Conservation (phyloP, 2,888 invertebrate genomes). For the Mactromeris polynyma region DNA sequence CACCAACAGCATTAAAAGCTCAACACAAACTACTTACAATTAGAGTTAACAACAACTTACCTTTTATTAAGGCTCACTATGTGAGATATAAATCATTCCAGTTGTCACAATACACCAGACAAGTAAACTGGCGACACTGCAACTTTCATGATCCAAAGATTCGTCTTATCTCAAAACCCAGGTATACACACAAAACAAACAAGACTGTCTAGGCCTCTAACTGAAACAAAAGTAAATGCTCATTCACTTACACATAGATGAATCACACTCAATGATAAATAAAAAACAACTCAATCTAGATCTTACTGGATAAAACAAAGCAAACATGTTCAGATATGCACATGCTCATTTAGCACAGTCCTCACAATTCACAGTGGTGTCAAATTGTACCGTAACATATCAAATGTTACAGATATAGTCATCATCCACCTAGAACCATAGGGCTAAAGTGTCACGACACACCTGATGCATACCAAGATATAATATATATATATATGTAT, state of each 20-base stretch:
- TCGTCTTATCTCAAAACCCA: neutral
- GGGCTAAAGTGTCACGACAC: too few species aligned
- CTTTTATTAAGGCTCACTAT: neutral
- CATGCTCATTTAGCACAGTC: neutral
- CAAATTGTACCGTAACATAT: neutral
- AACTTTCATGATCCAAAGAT: neutral
- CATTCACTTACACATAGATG: neutral
- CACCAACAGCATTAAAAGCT: neutral
- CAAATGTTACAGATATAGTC: neutral
- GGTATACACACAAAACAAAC: neutral
- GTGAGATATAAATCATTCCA: neutral
- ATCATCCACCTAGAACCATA: too few species aligned
- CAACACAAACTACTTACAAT: neutral
- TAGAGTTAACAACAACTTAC: neutral
- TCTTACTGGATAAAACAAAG: neutral
- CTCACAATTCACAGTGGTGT: neutral
- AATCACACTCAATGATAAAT: neutral
- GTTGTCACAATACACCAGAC: neutral
- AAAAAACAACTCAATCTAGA: neutral
- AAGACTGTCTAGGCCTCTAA: neutral
- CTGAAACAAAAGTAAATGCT: neutral
- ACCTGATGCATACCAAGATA: too few species aligned
- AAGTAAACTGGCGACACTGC: neutral
- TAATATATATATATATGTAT: too few species aligned
- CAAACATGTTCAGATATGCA: neutral